These are phyloP conservation scores for Cassiopea xamachana DNA, from an alignment of 30 jellyfish, hydroid and myxozoan genomes.

Conservation along the genomic window DNA sequence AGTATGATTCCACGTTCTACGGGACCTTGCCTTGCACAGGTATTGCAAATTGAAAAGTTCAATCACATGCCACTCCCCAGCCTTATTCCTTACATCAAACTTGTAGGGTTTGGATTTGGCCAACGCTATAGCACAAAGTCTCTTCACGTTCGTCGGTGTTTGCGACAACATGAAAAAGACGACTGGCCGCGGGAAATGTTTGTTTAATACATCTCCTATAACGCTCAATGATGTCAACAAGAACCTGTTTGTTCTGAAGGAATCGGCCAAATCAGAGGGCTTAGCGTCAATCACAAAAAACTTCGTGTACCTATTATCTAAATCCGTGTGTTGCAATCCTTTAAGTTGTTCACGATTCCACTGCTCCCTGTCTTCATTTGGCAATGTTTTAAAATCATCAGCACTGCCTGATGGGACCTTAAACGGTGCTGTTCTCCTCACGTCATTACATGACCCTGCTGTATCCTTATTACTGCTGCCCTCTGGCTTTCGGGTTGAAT, in stretches of 20 bases:
- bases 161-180: constrained; percentile 12
- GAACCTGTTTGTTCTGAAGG: constrained; percentile 31
- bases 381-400: background rate
- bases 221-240: background rate
- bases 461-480: background rate
- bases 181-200: constrained; percentile 5
- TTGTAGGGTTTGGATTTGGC: constrained; percentile 2
- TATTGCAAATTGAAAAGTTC: constrained; percentile 16
- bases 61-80: background rate
- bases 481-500: background rate
- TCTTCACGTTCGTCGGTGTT: background rate
- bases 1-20: background rate
- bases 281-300: constrained; percentile 5
- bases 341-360: constrained; percentile 30
- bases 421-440: background rate
- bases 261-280: background rate
- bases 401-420: background rate
- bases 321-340: constrained; percentile 26
- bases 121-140: constrained; percentile 2
- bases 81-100: background rate
- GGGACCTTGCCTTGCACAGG: constrained; percentile 33
- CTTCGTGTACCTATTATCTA: constrained; percentile 19
- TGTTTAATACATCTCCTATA: background rate
- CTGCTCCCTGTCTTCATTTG: constrained; percentile 8
- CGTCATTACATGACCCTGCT: background rate